phyloP scores from a whole-genome alignment of 1,140 invertebrate genomes.

The Drosophila pseudoananassae region DNA sequence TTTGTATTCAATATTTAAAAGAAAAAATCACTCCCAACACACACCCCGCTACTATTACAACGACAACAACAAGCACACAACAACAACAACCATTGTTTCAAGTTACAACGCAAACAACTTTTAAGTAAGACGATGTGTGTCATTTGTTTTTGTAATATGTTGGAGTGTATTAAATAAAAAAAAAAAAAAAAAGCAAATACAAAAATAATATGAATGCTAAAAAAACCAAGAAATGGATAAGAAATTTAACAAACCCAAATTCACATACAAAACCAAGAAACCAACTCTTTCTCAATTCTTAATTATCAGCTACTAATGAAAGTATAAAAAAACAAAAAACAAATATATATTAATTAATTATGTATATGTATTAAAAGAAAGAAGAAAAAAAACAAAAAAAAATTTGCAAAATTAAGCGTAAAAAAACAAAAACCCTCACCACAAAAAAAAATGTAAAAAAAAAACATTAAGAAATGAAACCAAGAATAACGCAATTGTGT shows the following conservation, averaged over 20 bases:
- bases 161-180: slow-evolving; percentile 58
- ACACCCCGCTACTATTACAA: slow-evolving; percentile 32
- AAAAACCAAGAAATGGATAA: slow-evolving; percentile 19
- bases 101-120: slow-evolving; percentile 52
- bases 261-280: slow-evolving; percentile 41
- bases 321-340: slow-evolving; percentile 35
- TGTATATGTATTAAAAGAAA: slow-evolving; percentile 61
- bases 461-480: slow-evolving; percentile 48
- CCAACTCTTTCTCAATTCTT: slow-evolving; percentile 69
- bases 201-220: slow-evolving; percentile 14
- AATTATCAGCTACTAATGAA: slow-evolving; percentile 64
- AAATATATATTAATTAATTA: slow-evolving; percentile 73
- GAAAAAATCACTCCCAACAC: slow-evolving; percentile 14
- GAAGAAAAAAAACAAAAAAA: slow-evolving; percentile 38
- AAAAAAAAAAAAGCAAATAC: slow-evolving; percentile 31
- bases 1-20: slow-evolving; percentile 51
- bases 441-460: slow-evolving; percentile 45
- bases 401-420: slow-evolving; percentile 57
- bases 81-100: slow-evolving; percentile 49
- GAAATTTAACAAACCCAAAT: slow-evolving; percentile 25
- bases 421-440: slow-evolving; percentile 54
- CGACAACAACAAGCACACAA: slow-evolving; percentile 55
- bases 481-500: slow-evolving; percentile 29
- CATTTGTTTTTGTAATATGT: slow-evolving; percentile 73
- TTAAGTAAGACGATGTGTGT: slow-evolving; percentile 64